These are phyloP conservation scores for Pyrocephalus nanus DNA, from an alignment of 2,797 vertebrate genomes.

Conservation along the genomic window DNA sequence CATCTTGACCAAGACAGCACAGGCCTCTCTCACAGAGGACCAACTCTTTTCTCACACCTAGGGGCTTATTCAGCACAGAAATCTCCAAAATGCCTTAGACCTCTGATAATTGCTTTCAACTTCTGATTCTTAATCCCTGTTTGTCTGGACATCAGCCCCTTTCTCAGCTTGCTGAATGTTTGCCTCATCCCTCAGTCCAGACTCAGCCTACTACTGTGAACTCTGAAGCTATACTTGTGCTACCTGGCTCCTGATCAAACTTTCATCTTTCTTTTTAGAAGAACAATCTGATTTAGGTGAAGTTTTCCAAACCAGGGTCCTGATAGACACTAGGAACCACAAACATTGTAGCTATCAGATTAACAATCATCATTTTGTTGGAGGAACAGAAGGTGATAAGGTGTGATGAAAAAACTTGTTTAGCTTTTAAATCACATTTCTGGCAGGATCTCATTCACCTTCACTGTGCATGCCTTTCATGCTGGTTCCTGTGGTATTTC, in stretches of 20 bases:
- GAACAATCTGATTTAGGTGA: background rate
- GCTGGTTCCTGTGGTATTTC: background rate
- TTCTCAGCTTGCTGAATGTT: background rate
- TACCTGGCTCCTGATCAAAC: background rate
- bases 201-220: background rate
- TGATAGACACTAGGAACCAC: background rate
- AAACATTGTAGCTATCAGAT: background rate
- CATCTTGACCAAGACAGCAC: background rate
- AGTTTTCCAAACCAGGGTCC: background rate
- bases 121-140: background rate
- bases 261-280: background rate
- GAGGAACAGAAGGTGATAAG: background rate
- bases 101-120: background rate
- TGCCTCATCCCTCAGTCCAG: background rate
- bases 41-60: background rate
- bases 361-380: background rate
- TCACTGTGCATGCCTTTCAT: rapidly evolving
- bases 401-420: background rate
- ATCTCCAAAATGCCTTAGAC: background rate
- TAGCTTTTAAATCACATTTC: background rate
- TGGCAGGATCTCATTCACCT: background rate
- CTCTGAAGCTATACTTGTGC: background rate
- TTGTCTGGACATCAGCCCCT: background rate
- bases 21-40: background rate
- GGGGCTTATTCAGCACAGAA: background rate